These are phyloP conservation scores for Oscheius onirici DNA, from an alignment of 2,888 invertebrate species.

Conservation along the genomic window DNA sequence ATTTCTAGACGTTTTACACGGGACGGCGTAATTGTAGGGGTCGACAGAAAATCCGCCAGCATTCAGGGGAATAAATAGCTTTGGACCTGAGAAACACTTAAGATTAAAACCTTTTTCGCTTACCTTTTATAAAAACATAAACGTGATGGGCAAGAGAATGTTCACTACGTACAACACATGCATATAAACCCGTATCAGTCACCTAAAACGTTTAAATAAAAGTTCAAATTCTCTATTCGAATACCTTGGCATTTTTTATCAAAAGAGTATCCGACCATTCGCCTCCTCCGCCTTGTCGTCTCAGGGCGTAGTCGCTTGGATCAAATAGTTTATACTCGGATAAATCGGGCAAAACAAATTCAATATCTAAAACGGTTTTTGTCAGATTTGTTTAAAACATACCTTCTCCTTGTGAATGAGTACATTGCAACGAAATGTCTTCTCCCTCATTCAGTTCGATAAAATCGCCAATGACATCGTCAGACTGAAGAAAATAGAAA, in stretches of 20 bases:
- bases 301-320: constrained; percentile 18
- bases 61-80: constrained; percentile 34
- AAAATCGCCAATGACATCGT: constrained; percentile 37
- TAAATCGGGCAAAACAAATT: constrained; percentile 11
- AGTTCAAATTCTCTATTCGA: neutral
- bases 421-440: constrained; percentile 34
- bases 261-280: neutral
- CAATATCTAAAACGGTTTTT: constrained; percentile 11
- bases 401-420: constrained; percentile 24
- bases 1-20: constrained; percentile 41
- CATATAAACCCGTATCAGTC: constrained; percentile 46
- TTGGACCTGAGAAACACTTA: neutral
- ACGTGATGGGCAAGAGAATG: constrained; percentile 37
- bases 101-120: neutral
- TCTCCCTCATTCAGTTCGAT: constrained; percentile 38
- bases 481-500: constrained; percentile 30
- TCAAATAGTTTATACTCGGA: constrained; percentile 6
- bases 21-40: constrained; percentile 36
- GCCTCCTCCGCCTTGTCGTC: neutral
- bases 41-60: constrained; percentile 25
- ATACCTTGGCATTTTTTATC: constrained; percentile 27
- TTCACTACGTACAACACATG: constrained; percentile 36
- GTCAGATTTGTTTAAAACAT: neutral
- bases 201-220: constrained; percentile 10
- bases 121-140: constrained; percentile 44